Percentiles rank a stretch among this genome's conserved stretches.
Evolutionary conservation across 2,888 invertebrate species (phyloP).

Genomic region (Lysandra coridon): DNA sequence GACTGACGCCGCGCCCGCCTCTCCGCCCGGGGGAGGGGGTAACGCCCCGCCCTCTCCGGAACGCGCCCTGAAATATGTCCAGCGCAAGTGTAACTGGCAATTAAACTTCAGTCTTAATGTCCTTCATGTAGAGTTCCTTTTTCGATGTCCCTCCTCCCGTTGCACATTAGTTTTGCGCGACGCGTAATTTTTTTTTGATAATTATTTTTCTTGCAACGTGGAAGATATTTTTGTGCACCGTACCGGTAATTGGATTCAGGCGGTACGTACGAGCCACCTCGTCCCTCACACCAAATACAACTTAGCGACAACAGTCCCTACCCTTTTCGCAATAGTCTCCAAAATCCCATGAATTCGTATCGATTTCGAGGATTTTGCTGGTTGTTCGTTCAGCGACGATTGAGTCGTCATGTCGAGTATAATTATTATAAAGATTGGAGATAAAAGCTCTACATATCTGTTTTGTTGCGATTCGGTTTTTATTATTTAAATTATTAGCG

Average conservation of each 20-base stretch:
- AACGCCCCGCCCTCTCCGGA: conserved; percentile 46
- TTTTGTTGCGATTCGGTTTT: conserved; percentile 48
- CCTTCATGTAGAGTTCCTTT: not conserved
- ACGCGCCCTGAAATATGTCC: conserved; percentile 43
- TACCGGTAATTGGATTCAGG: conserved; percentile 67
- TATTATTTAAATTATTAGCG: conserved; percentile 43
- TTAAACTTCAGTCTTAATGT: conserved; percentile 46
- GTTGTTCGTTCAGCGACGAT: conserved; percentile 48
- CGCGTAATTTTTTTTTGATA: conserved; percentile 54
- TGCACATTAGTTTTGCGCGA: conserved; percentile 57
- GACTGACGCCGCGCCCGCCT: conserved; percentile 66
- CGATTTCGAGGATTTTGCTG: conserved; percentile 36
- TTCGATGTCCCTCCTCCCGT: conserved; percentile 25
- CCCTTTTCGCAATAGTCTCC: conserved; percentile 23
- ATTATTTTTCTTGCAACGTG: conserved; percentile 60
- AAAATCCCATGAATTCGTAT: conserved; percentile 31
- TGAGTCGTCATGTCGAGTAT: conserved; percentile 72
- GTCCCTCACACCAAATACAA: conserved; percentile 16
- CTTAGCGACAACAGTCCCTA: conserved; percentile 36
- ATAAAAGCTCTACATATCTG: conserved; percentile 62
- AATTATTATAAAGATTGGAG: conserved; percentile 77
- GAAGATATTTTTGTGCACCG: conserved; percentile 62
- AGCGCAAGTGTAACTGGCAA: conserved; percentile 37
- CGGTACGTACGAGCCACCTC: conserved; percentile 42
- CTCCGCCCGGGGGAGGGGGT: conserved; percentile 48